A percentile compares a stretch with the other conserved stretches of the same genome.
These are phyloP conservation scores for Amorpha juglandis DNA, from an alignment of 2,888 invertebrate genomes.

Conservation along the genomic window DNA sequence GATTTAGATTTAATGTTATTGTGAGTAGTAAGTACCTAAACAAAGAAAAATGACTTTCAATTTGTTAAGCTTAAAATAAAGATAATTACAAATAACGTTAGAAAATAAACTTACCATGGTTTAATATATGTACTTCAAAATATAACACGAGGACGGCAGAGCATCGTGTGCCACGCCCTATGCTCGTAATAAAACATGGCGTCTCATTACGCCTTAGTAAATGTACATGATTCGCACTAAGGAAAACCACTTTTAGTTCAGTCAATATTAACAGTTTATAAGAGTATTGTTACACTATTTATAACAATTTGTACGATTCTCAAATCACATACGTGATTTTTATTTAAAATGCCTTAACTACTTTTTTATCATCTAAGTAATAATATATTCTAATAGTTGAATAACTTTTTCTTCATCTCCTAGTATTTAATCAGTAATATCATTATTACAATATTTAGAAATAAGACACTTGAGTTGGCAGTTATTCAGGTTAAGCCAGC, in stretches of 20 bases:
- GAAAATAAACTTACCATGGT: slow-evolving; percentile 70
- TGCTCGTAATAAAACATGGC: slow-evolving; percentile 70
- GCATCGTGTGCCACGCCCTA: slow-evolving; percentile 64
- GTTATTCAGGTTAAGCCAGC: slow-evolving; percentile 50
- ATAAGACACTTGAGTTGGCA: slow-evolving; percentile 49
- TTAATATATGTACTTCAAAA: slow-evolving; percentile 50
- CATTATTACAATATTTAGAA: slow-evolving; percentile 1
- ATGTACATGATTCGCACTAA: slow-evolving; percentile 43
- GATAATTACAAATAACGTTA: slow-evolving; percentile 13
- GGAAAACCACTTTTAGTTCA: slow-evolving; percentile 47
- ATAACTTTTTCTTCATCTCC: slow-evolving; percentile 6
- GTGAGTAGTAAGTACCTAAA: no score
- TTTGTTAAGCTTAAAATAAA: background rate
- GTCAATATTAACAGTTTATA: slow-evolving; percentile 42
- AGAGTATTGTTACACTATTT: slow-evolving; percentile 44
- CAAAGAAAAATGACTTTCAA: no score
- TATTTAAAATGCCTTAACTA: slow-evolving; percentile 18
- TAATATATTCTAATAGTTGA: no score
- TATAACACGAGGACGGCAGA: slow-evolving; percentile 52
- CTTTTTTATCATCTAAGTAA: background rate
- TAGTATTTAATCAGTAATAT: background rate
- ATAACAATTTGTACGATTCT: slow-evolving; percentile 33
- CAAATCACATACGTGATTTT: slow-evolving; percentile 38
- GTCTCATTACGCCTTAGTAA: slow-evolving; percentile 53
- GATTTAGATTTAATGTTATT: no score